Base-by-base conservation (phyloP, 2,888 invertebrate genomes). In the Scotopteryx bipunctaria region DNA sequence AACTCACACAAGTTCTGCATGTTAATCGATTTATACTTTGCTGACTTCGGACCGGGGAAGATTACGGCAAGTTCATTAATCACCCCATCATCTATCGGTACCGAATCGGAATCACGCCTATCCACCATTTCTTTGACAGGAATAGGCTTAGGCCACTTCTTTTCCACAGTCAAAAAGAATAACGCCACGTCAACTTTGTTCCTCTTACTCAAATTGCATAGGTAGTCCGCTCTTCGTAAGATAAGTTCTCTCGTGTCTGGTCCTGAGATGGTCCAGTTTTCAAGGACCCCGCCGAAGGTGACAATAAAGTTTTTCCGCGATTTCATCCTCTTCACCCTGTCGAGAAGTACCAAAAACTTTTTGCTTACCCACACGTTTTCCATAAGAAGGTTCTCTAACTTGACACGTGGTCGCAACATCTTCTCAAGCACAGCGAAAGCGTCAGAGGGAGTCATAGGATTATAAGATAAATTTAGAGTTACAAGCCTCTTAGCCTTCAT, bases 391-490 rank as follows among this genome's bases (percentile, higher is more conserved):
- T 67, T 70, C 21, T 70, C 45, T 17, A 80, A 5, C 59, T 74
- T 76, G 1, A 76, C 73, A 25, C 52, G 44, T 0, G 64, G 62
- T 31, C 31, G 57, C 27, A 70, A 50, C 73, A 78, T 70, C 29
- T 62, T 69, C 9, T 63, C 37, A n/a, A 79, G 50, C 0, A 67
- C 59, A 2, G 23, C 25, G 3, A 57, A 45, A 2, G 77, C 76
- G 16, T 76, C 76, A 0, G 27, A 27, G 1, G 71, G 57, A 19
- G 60, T 51, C 49, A 81, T 33, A 6, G 78, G 78, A 43, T 81
- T 79, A 23, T 25, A 68, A 0, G 80, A 80, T n/a, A 81, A 53
- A 57, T 78, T 64, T 2, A 81, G 60, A 8, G 67, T 69, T 4
- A 15, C 16, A 5, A 80, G 50, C 27, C 66, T 71, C 25, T 67